Base-by-base conservation (phyloP, 1,140 invertebrate species). In the Macrosteles quadrilineatus region DNA sequence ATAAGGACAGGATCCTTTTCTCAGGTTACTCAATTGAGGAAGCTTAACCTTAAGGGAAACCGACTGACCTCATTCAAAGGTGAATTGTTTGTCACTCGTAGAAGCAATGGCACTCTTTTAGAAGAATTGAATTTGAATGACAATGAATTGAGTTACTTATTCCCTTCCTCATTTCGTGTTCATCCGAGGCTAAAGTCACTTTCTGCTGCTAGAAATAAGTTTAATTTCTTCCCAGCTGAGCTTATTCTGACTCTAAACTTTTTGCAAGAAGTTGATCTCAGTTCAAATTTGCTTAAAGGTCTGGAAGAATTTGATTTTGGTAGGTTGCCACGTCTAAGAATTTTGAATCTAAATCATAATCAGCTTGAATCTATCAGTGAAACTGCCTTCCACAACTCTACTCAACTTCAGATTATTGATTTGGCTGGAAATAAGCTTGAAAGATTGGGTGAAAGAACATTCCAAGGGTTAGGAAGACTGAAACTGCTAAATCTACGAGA, bases 371-470 rank as follows among this genome's bases (percentile, higher is more conserved):
- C 86, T 67, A 86, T 97, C 12, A 90, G 89, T 72, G 92, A 94
- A 81, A 88, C 92, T 81, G 90, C 93, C 0, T 96, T 96, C 78
- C 90, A 94, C 73, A 96, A 96, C 77, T 96, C 94, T 0, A 90
- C 92, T 0, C 93, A 95, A 80, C 83, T 96, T 66, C 94, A 96
- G 78, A 76, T 87, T 14, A 77, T 97, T 29, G 89, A 95, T 80
- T 80, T 97, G 43, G 87, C 89, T 0, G 73, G 80, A 27, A 97
- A 97, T 78, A 85, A 85, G 68, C 80, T 97, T 17, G 89, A 92
- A 74, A 81, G 87, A 29, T 78, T 97, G 6, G 89, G 88, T 1
- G 91, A 93, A 66, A 84, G 92, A 73, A 88, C 90, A 1, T 93
- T 97, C 80, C 90, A 94, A 78, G 93, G 93, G 25, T 76, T 96